Evolutionary conservation across 1,140 invertebrate genomes (phyloP).

Genomic region (Meloidogyne hapla): DNA sequence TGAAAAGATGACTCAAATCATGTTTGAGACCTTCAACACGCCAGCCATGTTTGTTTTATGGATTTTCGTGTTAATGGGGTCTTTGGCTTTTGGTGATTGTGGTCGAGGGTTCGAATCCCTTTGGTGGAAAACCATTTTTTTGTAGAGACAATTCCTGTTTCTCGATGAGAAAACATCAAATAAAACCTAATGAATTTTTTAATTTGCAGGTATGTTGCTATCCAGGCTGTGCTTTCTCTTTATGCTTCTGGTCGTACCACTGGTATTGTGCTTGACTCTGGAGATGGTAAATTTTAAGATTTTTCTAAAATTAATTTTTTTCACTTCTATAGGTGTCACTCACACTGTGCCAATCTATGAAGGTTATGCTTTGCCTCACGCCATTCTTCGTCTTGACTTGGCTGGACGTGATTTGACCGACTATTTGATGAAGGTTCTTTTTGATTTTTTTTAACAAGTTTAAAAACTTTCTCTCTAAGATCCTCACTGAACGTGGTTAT

Average conservation of each 20-base stretch:
- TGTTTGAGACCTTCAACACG: conserved; percentile 66
- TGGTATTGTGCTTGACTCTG: conserved; percentile 71
- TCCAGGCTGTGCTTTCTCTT: too few relatives aligned
- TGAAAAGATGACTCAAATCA: conserved; percentile 85
- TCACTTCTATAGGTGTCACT: too few relatives aligned
- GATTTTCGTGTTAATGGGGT: conserved; percentile 75
- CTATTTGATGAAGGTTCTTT: too few relatives aligned
- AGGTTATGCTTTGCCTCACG: conserved; percentile 53
- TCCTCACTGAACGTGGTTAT: conserved; percentile 57
- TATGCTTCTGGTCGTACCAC: too few relatives aligned
- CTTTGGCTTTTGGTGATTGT: too few relatives aligned
- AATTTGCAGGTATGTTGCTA: too few relatives aligned
- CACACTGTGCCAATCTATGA: conserved; percentile 45
- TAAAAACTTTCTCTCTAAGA: conserved; percentile 7
- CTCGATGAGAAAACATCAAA: too few relatives aligned
- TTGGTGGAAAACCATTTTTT: too few relatives aligned
- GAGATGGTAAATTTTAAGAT: conserved; percentile 70
- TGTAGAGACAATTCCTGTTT: too few relatives aligned
- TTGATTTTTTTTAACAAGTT: too few relatives aligned
- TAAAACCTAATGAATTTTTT: conserved; percentile 70
- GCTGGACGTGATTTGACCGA: conserved; percentile 43
- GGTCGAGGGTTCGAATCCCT: too few relatives aligned
- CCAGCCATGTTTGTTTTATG: conserved; percentile 72
- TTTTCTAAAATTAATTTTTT: too few relatives aligned
- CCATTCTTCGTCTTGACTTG: conserved; percentile 55